Percentiles rank a stretch among this genome's conserved stretches.
These are phyloP conservation scores for Pitangus sulphuratus DNA, from an alignment of 2,797 vertebrate species.

Conservation along the genomic window DNA sequence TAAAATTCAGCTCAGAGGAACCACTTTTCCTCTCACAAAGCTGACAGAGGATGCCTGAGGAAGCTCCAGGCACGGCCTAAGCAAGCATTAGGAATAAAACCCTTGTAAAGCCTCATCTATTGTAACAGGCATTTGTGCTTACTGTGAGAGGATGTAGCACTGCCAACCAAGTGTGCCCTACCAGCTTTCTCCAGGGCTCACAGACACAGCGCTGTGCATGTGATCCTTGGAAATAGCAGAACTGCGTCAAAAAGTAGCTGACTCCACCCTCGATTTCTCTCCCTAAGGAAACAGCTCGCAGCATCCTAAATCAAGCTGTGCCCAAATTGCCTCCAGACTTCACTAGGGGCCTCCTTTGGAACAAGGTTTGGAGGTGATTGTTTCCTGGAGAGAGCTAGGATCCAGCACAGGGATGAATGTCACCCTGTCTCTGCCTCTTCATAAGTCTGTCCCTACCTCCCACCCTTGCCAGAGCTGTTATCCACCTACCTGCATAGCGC, in stretches of 20 bases:
- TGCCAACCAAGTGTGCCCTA: background rate
- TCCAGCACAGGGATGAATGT: background rate
- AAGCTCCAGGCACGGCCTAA: background rate
- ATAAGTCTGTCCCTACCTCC: background rate
- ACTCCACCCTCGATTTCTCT: constrained; percentile 45
- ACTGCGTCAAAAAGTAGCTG: constrained; percentile 63
- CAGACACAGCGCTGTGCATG: constrained; percentile 7
- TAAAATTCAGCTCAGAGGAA: background rate
- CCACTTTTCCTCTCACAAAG: background rate
- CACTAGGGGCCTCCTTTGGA: background rate
- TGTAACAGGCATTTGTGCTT: background rate
- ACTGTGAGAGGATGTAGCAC: background rate
- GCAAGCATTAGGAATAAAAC: background rate
- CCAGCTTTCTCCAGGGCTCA: constrained; percentile 1
- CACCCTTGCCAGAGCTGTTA: background rate
- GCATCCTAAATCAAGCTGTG: constrained; percentile 42
- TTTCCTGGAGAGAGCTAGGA: background rate
- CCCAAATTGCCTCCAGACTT: background rate
- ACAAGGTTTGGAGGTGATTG: background rate
- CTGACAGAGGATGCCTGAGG: background rate
- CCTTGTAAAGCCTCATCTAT: background rate
- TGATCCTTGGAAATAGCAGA: constrained; percentile 62
- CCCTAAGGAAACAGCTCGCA: constrained; percentile 2
- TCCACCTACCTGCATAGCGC: constrained; percentile 89
- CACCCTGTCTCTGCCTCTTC: background rate